Percentiles rank a stretch among this genome's conserved stretches.
Evolutionary conservation across 1,140 invertebrate species (phyloP).

Genomic region (Chionoecetes opilio): DNA sequence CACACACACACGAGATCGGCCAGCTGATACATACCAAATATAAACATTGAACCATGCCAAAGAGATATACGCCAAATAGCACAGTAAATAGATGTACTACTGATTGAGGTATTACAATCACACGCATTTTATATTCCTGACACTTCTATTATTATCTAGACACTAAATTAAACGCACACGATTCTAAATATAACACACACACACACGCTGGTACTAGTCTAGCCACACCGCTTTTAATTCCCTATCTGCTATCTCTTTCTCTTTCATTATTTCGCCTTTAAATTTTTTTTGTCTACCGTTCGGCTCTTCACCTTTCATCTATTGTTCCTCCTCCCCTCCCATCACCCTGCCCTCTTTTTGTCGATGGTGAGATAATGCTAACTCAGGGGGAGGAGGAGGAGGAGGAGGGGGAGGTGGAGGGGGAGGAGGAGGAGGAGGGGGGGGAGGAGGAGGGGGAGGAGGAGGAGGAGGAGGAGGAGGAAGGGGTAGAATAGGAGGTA

Average conservation of each 20-base stretch:
- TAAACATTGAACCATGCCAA: slow-evolving; percentile 13
- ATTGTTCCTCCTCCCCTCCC: background rate
- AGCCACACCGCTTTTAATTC: background rate
- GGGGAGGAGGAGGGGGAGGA: background rate
- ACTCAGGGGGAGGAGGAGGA: background rate
- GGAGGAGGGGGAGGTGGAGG: slow-evolving; percentile 22
- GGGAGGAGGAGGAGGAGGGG: background rate
- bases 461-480: background rate
- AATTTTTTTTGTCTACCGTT: background rate
- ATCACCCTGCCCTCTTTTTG: background rate
- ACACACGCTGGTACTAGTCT: background rate
- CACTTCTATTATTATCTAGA: background rate
- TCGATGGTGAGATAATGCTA: slow-evolving; percentile 16
- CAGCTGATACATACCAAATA: slow-evolving; percentile 27
- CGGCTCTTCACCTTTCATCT: background rate
- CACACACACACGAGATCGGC: slow-evolving; percentile 1
- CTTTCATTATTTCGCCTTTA: no score
- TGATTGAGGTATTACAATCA: no score
- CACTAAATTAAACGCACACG: background rate
- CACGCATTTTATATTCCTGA: background rate
- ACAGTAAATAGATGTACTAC: background rate
- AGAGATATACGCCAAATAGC: background rate
- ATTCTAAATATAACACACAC: background rate
- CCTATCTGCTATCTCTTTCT: background rate
- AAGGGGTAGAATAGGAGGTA: background rate